phyloP scores from a whole-genome alignment of 2,797 vertebrate species.

The Leptoclinus maculatus region DNA sequence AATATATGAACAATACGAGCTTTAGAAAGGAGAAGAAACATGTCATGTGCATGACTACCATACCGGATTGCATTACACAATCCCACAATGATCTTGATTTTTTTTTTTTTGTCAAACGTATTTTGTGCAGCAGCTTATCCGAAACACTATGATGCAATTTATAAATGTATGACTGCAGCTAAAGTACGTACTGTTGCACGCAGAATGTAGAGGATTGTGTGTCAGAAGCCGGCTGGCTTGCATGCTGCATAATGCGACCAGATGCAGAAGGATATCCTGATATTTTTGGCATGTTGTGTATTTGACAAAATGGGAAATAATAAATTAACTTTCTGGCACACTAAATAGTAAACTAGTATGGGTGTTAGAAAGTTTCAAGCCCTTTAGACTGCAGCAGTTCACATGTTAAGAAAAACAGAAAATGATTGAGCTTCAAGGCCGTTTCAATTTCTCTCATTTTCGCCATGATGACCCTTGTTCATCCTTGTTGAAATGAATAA shows the following conservation, averaged over 20 bases:
- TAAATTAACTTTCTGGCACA: neutral
- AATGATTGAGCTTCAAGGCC: neutral
- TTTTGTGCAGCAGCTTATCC: neutral
- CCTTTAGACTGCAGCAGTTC: too few species aligned
- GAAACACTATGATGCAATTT: too few species aligned
- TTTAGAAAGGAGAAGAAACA: constrained; percentile 2
- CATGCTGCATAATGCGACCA: too few species aligned
- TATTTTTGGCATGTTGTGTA: neutral
- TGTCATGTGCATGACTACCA: neutral
- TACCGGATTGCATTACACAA: neutral
- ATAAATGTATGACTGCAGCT: neutral
- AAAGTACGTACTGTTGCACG: neutral
- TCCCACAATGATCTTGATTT: neutral
- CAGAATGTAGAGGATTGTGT: neutral
- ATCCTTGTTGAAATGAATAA: neutral
- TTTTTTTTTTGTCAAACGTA: neutral
- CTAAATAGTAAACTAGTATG: neutral
- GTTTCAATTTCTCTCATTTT: constrained; percentile 1
- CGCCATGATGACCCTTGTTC: constrained; percentile 1
- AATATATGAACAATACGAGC: neutral
- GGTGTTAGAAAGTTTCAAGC: neutral
- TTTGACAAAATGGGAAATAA: neutral
- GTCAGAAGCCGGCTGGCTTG: neutral
- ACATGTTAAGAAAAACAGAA: neutral
- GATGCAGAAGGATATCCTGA: neutral